phyloP scores from a whole-genome alignment of 2,113 vertebrate genomes.

The Gnathonemus longibarbis region DNA sequence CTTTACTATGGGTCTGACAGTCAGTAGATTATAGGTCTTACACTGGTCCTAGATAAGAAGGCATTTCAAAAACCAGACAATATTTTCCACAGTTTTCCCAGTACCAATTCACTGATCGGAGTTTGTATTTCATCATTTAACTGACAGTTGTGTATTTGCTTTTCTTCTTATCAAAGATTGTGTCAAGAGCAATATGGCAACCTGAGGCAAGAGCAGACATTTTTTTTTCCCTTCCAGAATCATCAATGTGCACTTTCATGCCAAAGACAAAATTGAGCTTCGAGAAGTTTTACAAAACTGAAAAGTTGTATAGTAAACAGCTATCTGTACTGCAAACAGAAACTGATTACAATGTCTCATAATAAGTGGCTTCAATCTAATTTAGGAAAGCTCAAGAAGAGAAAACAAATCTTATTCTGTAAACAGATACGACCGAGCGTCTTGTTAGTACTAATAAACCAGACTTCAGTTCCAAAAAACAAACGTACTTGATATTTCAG shows the following conservation, averaged over 20 bases:
- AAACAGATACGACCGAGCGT: neutral
- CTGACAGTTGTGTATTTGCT: neutral
- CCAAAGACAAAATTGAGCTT: neutral
- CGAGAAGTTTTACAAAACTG: neutral
- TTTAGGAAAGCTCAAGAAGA: neutral
- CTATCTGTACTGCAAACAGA: neutral
- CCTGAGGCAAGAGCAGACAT: neutral
- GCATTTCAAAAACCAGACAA: neutral
- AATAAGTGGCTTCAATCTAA: neutral
- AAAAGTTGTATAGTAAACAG: neutral
- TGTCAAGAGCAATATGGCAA: neutral
- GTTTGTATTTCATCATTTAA: neutral
- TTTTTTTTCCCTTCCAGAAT: neutral
- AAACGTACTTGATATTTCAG: neutral
- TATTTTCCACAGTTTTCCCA: neutral
- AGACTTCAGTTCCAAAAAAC: neutral
- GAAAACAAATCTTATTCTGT: neutral
- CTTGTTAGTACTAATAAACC: neutral
- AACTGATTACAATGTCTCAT: neutral
- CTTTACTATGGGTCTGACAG: neutral
- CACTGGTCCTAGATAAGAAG: neutral
- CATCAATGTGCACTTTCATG: neutral
- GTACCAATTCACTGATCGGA: neutral
- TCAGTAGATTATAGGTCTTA: neutral
- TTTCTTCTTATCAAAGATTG: neutral